phyloP scores from a whole-genome alignment of 2,888 invertebrate genomes.

The Elgonia sp. region DNA sequence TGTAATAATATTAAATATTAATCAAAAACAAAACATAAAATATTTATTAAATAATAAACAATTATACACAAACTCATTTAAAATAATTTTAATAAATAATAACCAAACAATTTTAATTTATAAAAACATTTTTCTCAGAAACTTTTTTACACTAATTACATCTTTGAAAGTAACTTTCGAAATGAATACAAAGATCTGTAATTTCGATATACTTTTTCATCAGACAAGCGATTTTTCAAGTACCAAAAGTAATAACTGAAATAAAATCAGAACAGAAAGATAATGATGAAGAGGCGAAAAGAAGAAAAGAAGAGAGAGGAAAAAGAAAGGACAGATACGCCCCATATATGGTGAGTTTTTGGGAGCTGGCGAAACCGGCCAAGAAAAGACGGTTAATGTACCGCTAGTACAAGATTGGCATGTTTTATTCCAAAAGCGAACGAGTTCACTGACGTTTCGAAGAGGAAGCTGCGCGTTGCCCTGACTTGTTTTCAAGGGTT shows the following conservation, averaged over 20 bases:
- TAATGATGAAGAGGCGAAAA: conserved; percentile 20
- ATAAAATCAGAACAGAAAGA: conserved; percentile 34
- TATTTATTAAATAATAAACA: too few relatives aligned
- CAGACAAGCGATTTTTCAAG: too few relatives aligned
- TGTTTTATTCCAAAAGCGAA: conserved; percentile 75
- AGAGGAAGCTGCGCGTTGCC: conserved; percentile 62
- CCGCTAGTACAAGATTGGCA: conserved; percentile 80
- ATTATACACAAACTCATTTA: too few relatives aligned
- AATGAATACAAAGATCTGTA: too few relatives aligned
- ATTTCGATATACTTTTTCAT: too few relatives aligned
- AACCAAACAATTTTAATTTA: too few relatives aligned
- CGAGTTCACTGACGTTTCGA: conserved; percentile 72
- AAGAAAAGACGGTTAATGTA: conserved; percentile 83
- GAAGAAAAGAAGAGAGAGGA: conserved; percentile 37
- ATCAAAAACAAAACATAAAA: too few relatives aligned
- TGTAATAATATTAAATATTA: too few relatives aligned
- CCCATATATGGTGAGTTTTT: conserved; percentile 64
- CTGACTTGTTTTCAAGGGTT: conserved; percentile 68
- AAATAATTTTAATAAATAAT: too few relatives aligned
- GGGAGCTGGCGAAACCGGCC: conserved; percentile 75
- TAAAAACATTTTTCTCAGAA: too few relatives aligned
- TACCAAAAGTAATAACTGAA: not conserved
- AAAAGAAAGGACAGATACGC: conserved; percentile 48
- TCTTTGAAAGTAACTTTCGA: too few relatives aligned
- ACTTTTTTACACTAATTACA: too few relatives aligned